phyloP scores from a whole-genome alignment of 2,113 vertebrate species.

The Aegithalos caudatus region DNA sequence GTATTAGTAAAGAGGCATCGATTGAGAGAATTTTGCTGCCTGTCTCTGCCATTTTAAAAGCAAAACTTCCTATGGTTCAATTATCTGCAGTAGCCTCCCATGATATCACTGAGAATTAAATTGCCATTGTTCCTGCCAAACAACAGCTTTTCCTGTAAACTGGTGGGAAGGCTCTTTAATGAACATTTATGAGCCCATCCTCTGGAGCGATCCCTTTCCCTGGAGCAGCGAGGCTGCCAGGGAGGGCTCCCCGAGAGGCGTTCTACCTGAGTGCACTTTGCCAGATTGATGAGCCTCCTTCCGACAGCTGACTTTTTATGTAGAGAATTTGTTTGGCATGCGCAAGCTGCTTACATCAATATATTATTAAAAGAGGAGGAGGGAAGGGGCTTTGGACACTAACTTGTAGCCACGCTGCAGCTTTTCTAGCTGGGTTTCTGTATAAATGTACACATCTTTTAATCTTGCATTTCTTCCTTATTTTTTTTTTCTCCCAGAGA shows the following conservation, averaged over 20 bases:
- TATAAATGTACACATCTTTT: not conserved
- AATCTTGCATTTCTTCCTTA: not conserved
- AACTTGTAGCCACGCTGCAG: not conserved
- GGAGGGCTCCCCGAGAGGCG: conserved; percentile 50
- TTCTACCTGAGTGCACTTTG: conserved; percentile 71
- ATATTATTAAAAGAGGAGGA: conserved; percentile 75
- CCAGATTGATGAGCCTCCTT: conserved; percentile 78
- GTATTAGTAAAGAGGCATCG: not conserved
- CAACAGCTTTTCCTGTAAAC: conserved; percentile 72
- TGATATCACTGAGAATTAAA: conserved; percentile 76
- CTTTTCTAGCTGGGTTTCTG: not conserved
- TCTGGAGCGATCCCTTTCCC: conserved; percentile 25
- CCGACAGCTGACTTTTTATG: conserved; percentile 85
- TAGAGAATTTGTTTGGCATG: conserved; percentile 81
- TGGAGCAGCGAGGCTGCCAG: conserved; percentile 44
- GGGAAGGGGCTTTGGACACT: not conserved
- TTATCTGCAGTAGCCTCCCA: conserved; percentile 57
- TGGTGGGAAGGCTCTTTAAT: conserved; percentile 71
- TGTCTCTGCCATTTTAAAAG: not conserved
- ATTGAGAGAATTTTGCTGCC: not conserved
- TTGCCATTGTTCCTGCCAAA: conserved; percentile 22
- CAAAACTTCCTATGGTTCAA: not conserved
- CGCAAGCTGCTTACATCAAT: conserved; percentile 77
- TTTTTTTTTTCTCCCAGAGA: fast-evolving
- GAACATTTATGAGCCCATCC: conserved; percentile 66